Base-by-base conservation (phyloP, 2,797 vertebrate species). In the Propithecus perrieri region DNA sequence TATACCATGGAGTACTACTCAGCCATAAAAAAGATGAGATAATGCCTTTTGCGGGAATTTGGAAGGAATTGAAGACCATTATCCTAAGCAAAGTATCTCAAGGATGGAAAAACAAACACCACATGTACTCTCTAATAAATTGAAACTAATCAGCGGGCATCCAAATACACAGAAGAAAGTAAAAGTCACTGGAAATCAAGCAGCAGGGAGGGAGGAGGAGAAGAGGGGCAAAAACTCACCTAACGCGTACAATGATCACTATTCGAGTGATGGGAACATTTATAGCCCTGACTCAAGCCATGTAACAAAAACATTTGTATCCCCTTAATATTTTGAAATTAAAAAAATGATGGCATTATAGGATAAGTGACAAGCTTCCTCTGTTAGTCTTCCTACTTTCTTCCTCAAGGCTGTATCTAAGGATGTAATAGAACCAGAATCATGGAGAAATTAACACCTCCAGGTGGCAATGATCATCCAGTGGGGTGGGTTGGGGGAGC, bases 401-500 rank as follows among this genome's bases (percentile, higher is more conserved):
- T 81, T 12, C 26, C 48, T 76, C 11, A 59, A 81, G n/a, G 3
- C 18, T 76, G 2, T 15, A 43, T 50, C 18, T 35, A 7, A 20
- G 71, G 55, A 65, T 63, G 35, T 24, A 89, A 74, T 7, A 75
- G 7, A 89, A 79, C 28, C 5, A 48, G 46, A 80, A 35, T 38
- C 18, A 74, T 14, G 35, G 55, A 12, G 63, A 81, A 85, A 50
- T 50, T 4, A 87, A 48, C n/a, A 28, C 6, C 35, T 71, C 33
- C 17, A 80, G 30, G 55, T 22, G 41, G 4, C 20, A 78, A 8
- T 2, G 24, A 30, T 71, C 4, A 2, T 35, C 10, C 24, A 46
- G 0, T 26, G 33, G 33, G 3, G 8, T n/a, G 4, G 4, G 7
- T 0, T 50, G 12, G 33, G 5, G 2, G 33, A 57, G 33, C 41